Conservation (phyloP, 2,113 vertebrate genomes). For the Odobenus rosmarus region DNA sequence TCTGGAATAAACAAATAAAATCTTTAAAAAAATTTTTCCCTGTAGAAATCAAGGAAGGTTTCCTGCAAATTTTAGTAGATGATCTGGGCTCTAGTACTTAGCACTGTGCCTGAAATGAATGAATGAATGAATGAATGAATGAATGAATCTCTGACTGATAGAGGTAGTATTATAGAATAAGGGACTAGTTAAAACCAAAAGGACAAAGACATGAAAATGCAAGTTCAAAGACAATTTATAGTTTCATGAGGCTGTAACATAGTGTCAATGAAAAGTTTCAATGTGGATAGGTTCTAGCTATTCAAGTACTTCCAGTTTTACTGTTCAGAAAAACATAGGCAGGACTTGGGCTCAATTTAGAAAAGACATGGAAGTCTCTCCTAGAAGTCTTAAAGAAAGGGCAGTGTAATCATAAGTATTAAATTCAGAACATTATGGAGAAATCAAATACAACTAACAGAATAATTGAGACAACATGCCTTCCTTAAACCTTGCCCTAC, state of each 20-base stretch:
- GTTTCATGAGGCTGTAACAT: background rate
- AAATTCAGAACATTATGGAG: background rate
- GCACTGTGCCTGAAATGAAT: background rate
- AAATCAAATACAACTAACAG: slow-evolving; percentile 22
- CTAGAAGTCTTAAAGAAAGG: background rate
- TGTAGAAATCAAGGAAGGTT: background rate
- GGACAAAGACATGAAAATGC: background rate
- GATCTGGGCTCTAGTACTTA: background rate
- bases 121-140: background rate
- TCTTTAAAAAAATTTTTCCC: background rate
- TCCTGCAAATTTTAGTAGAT: background rate
- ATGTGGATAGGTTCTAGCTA: background rate
- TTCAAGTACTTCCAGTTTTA: background rate
- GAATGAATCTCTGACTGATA: background rate
- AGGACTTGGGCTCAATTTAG: background rate
- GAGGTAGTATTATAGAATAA: background rate
- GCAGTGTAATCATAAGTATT: background rate
- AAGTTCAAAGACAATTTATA: background rate
- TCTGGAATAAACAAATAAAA: background rate
- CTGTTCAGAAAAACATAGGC: background rate
- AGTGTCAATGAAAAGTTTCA: background rate
- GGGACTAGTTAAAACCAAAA: background rate
- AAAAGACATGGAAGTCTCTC: background rate
- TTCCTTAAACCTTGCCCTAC: background rate
- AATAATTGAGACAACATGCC: background rate